Evolutionary conservation across 2,888 invertebrate species (phyloP).

Genomic region (Nomada ruficornis): DNA sequence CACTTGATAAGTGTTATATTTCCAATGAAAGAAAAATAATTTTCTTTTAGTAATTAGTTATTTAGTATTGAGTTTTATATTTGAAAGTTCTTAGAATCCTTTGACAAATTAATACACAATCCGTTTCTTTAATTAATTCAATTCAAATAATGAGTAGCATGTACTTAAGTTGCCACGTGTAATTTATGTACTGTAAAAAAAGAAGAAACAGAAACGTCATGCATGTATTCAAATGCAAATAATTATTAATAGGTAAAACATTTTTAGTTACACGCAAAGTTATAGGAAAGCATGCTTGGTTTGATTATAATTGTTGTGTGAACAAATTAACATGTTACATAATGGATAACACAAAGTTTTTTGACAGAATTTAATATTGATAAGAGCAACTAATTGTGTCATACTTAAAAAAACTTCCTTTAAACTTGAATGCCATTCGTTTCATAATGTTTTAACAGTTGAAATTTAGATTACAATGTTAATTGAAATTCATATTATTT

Average conservation of each 20-base stretch:
- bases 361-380: constrained; percentile 4
- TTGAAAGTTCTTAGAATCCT: neutral
- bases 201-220: neutral
- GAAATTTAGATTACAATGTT: constrained; percentile 19
- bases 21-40: constrained; percentile 2
- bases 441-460: constrained; percentile 29
- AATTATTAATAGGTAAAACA: neutral
- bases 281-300: constrained; percentile 12
- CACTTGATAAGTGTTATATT: constrained; percentile 29
- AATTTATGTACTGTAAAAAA: constrained; percentile 9
- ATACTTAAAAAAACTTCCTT: constrained; percentile 21
- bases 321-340: constrained; percentile 18
- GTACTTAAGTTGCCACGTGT: neutral
- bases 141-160: neutral
- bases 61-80: neutral
- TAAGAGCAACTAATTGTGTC: constrained; percentile 14
- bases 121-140: neutral
- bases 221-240: neutral
- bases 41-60: neutral
- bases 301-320: constrained; percentile 12
- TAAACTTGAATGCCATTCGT: constrained; percentile 19
- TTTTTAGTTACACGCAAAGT: neutral
- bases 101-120: neutral
- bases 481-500: constrained; percentile 29
- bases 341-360: constrained; percentile 5